phyloP scores from a whole-genome alignment of 2,113 vertebrate genomes.

The Onychorhynchus coronatus region DNA sequence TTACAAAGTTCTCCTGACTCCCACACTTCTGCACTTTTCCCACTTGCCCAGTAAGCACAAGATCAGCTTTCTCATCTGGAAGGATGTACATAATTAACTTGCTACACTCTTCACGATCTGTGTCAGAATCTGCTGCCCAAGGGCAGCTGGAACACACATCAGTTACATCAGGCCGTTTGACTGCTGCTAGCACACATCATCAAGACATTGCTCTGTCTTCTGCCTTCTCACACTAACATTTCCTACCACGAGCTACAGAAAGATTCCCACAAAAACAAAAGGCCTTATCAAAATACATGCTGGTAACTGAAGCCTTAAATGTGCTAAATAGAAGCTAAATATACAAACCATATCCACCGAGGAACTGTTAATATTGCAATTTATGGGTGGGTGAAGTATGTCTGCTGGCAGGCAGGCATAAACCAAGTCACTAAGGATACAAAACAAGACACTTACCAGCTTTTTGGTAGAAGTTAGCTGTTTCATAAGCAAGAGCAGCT shows the following conservation, averaged over 20 bases:
- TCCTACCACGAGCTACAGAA: not conserved
- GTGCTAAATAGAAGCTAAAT: not conserved
- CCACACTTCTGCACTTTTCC: not conserved
- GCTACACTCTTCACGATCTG: not conserved
- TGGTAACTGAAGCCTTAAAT: not conserved
- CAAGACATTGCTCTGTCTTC: not conserved
- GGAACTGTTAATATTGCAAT: not conserved
- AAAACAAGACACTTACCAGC: slow-evolving; percentile 80
- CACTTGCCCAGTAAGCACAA: not conserved
- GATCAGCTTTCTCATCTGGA: not conserved
- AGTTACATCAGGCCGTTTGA: not conserved
- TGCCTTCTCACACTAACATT: not conserved
- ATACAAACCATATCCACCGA: not conserved
- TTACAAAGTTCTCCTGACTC: not conserved
- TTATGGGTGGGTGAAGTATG: not conserved
- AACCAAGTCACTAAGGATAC: not conserved
- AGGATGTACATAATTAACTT: not conserved
- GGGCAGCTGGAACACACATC: not conserved
- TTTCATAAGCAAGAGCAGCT: slow-evolving; percentile 91
- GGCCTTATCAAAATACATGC: not conserved
- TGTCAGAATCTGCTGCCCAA: not conserved
- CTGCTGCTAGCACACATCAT: not conserved
- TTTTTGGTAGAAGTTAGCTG: slow-evolving; percentile 95
- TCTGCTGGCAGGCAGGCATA: not conserved
- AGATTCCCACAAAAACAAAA: not conserved